Percentiles rank a stretch among this genome's conserved stretches.
Conservation (phyloP, 2,113 vertebrate genomes). For the cat (Felis catus) region DNA sequence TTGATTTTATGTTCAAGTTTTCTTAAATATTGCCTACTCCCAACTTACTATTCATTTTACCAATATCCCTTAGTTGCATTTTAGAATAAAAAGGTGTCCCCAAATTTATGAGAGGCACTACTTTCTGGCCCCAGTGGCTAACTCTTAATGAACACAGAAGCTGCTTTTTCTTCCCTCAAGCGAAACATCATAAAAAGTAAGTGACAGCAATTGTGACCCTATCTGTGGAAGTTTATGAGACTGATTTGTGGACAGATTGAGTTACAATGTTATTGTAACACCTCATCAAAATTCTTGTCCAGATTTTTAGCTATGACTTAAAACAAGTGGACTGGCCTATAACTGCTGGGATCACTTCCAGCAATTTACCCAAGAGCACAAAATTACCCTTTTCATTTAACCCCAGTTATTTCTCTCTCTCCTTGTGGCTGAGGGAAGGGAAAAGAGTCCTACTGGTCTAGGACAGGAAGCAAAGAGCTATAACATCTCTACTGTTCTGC, state of each 20-base stretch:
- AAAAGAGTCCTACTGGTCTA: background rate
- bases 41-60: background rate
- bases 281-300: constrained; percentile 78
- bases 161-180: constrained; percentile 57
- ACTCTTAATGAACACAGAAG: constrained; percentile 59
- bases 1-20: background rate
- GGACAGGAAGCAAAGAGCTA: background rate
- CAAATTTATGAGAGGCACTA: constrained; percentile 13
- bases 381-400: constrained; percentile 65
- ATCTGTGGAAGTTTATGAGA: constrained; percentile 61
- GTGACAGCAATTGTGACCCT: constrained; percentile 64
- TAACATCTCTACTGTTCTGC: background rate
- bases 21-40: background rate
- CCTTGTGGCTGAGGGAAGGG: rapidly evolving
- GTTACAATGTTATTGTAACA: constrained; percentile 67
- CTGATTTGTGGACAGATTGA: constrained; percentile 60
- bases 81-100: constrained; percentile 26
- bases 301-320: constrained; percentile 59
- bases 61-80: background rate
- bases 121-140: background rate
- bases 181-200: constrained; percentile 72
- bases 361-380: constrained; percentile 42
- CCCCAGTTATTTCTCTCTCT: constrained; percentile 23
- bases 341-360: constrained; percentile 57
- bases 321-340: constrained; percentile 63